Percentiles rank a stretch among this genome's conserved stretches.
phyloP scores from a whole-genome alignment of 2,888 invertebrate species.

The Seira musarum region DNA sequence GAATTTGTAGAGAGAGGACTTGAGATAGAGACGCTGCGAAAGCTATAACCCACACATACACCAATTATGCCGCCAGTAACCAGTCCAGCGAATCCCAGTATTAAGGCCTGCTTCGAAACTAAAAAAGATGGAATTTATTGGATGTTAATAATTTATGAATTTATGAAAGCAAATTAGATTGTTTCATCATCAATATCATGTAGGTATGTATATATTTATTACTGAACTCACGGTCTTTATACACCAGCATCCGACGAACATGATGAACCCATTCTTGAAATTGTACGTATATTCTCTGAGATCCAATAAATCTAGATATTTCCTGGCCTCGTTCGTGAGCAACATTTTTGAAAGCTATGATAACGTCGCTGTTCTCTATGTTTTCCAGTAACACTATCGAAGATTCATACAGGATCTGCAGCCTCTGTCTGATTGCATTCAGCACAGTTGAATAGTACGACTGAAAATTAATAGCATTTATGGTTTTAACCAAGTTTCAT shows the following conservation, averaged over 20 bases:
- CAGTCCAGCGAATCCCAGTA: conserved; percentile 72
- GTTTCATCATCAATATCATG: background rate
- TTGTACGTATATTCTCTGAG: conserved; percentile 56
- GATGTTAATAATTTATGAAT: too few species aligned
- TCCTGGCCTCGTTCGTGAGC: conserved; percentile 53
- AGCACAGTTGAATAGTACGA: conserved; percentile 49
- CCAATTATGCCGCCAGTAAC: conserved; percentile 72
- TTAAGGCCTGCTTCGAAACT: conserved; percentile 70
- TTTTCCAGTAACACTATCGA: conserved; percentile 51
- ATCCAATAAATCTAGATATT: conserved; percentile 48
- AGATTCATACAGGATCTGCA: conserved; percentile 53
- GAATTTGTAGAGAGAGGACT: conserved; percentile 63
- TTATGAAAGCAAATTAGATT: too few species aligned
- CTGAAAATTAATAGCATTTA: conserved; percentile 34
- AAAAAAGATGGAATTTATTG: background rate
- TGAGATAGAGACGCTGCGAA: conserved; percentile 60
- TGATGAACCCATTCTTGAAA: conserved; percentile 44
- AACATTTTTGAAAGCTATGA: conserved; percentile 36
- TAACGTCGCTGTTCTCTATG: conserved; percentile 53
- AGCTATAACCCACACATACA: conserved; percentile 71
- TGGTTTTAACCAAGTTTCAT: too few species aligned
- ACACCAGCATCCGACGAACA: conserved; percentile 38
- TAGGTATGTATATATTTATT: background rate
- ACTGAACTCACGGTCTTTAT: conserved; percentile 61
- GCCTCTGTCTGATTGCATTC: conserved; percentile 48